Evolutionary conservation across 2,113 vertebrate species (phyloP).

Genomic region (Pomatostomus ruficeps): DNA sequence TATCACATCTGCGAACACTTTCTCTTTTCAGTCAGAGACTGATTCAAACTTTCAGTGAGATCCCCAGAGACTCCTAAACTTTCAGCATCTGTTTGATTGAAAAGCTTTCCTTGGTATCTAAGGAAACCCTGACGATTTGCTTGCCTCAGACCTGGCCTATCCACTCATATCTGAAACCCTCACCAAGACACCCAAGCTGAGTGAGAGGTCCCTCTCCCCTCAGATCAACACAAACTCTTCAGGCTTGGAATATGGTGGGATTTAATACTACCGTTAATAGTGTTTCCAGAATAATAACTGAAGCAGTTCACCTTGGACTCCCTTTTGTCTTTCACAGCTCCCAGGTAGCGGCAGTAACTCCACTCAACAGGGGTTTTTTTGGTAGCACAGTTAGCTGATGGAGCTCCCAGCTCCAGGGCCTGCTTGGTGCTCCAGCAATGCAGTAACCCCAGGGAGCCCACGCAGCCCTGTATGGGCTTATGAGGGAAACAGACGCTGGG

Average conservation of each 20-base stretch:
- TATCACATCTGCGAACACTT: neutral
- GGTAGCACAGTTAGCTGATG: too few relatives aligned
- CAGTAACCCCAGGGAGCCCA: accelerated
- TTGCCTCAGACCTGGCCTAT: neutral
- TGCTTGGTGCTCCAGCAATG: neutral
- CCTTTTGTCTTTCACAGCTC: neutral
- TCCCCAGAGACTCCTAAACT: neutral
- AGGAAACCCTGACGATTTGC: accelerated
- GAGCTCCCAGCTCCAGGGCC: neutral
- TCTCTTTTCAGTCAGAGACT: neutral
- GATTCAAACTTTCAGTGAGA: neutral
- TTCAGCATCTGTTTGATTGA: neutral
- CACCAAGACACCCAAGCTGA: neutral
- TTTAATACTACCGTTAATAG: neutral
- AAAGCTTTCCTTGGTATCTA: neutral
- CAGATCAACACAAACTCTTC: neutral
- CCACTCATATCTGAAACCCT: neutral
- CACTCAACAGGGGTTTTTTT: accelerated
- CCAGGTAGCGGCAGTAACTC: neutral
- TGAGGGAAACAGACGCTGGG: neutral
- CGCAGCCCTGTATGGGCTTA: accelerated
- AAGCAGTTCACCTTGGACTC: neutral
- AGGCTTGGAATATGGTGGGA: neutral
- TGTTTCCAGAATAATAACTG: neutral
- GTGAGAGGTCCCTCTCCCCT: neutral